A percentile compares a stretch with the other conserved stretches of the same genome.
Evolutionary conservation across 2,888 invertebrate genomes (phyloP).

Genomic region (Cyrtodaria siliqua): DNA sequence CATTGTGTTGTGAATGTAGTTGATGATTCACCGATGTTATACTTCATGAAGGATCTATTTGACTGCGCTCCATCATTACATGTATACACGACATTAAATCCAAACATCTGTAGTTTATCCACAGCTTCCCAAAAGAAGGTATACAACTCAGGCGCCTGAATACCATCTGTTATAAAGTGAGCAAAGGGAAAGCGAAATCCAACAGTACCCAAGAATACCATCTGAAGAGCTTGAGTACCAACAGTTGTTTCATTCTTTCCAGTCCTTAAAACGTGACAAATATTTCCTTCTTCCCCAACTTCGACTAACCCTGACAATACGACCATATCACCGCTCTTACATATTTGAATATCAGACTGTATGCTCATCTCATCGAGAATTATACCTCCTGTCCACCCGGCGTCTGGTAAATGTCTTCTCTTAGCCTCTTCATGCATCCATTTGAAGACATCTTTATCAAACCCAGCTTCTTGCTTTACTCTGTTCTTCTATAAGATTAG

Average conservation of each 20-base stretch:
- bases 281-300: slow-evolving; percentile 49
- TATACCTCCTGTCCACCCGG: slow-evolving; percentile 52
- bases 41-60: slow-evolving; percentile 41
- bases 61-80: slow-evolving; percentile 44
- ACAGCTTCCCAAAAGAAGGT: slow-evolving; percentile 47
- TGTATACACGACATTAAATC: slow-evolving; percentile 28
- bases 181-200: slow-evolving; percentile 59
- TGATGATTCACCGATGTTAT: slow-evolving; percentile 19
- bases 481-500: slow-evolving; percentile 40
- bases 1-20: slow-evolving; percentile 13
- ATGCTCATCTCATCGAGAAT: slow-evolving; percentile 65
- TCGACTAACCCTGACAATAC: slow-evolving; percentile 55
- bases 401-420: slow-evolving; percentile 22
- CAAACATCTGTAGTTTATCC: slow-evolving; percentile 21
- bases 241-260: slow-evolving; percentile 32
- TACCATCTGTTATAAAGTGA: slow-evolving; percentile 43
- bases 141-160: slow-evolving; percentile 42
- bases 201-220: slow-evolving; percentile 48
- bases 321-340: slow-evolving; percentile 46
- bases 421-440: slow-evolving; percentile 66
- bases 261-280: slow-evolving; percentile 23
- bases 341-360: slow-evolving; percentile 56
- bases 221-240: slow-evolving; percentile 47
- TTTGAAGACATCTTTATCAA: slow-evolving; percentile 23
- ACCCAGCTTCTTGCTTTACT: slow-evolving; percentile 39